These are phyloP conservation scores for Xenopus tropicalis DNA, from an alignment of 2,113 vertebrate genomes.

Conservation along the genomic window DNA sequence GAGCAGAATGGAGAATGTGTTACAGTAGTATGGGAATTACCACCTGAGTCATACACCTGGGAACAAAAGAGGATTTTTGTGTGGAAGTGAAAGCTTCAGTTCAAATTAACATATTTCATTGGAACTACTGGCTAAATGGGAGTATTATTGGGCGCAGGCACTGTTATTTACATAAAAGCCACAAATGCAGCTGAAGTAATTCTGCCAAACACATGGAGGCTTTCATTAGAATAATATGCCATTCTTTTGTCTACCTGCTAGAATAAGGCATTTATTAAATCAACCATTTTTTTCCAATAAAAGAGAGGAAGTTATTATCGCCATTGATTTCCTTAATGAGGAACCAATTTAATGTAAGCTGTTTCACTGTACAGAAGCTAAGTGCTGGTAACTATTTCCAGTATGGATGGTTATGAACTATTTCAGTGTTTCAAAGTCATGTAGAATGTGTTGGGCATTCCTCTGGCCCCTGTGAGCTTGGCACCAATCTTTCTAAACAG, in stretches of 20 bases:
- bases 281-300: slow-evolving; percentile 6
- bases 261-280: not conserved
- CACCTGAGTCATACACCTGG: no score
- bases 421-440: no score
- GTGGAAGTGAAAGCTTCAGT: not conserved
- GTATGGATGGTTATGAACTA: no score
- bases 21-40: not conserved
- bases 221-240: not conserved
- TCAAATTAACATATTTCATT: not conserved
- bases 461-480: no score
- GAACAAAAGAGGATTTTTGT: not conserved
- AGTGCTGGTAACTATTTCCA: no score
- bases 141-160: not conserved
- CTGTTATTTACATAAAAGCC: not conserved
- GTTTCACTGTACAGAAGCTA: no score
- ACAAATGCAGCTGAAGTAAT: not conserved
- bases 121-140: not conserved
- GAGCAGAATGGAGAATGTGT: not conserved
- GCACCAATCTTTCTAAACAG: no score
- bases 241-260: slow-evolving; percentile 7
- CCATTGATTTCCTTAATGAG: not conserved
- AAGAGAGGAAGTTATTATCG: not conserved
- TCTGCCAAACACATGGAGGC: not conserved
- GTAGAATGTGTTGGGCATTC: no score
- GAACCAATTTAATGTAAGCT: no score